phyloP scores from a whole-genome alignment of 2,113 vertebrate species.

The Morone saxatilis region DNA sequence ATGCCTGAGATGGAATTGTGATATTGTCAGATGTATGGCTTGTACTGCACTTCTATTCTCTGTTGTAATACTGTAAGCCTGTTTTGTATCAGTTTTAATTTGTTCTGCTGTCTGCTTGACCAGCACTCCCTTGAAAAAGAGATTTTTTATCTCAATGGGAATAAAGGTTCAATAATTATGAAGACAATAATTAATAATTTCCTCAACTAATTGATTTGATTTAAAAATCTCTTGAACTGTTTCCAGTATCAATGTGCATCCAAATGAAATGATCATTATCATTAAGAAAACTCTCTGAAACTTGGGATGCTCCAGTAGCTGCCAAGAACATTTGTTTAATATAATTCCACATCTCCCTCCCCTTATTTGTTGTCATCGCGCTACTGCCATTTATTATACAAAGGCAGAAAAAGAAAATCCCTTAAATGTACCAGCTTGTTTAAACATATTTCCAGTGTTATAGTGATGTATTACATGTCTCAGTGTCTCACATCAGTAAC shows the following conservation, averaged over 20 bases:
- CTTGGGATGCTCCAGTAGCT: too few relatives aligned
- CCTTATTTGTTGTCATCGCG: neutral
- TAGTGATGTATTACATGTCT: neutral
- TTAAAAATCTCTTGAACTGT: neutral
- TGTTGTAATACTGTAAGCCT: too few relatives aligned
- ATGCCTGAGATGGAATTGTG: neutral
- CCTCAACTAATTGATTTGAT: neutral
- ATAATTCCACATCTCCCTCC: neutral
- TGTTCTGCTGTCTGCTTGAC: too few relatives aligned
- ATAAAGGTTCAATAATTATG: neutral
- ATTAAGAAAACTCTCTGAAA: neutral
- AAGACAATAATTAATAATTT: neutral
- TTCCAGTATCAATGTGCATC: neutral
- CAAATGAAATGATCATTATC: neutral
- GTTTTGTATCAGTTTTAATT: too few relatives aligned
- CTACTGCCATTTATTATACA: neutral
- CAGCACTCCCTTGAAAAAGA: too few relatives aligned
- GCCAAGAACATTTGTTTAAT: neutral
- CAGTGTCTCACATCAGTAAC: neutral
- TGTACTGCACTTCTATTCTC: too few relatives aligned
- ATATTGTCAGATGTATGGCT: too few relatives aligned
- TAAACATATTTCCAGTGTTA: neutral
- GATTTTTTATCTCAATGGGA: too few relatives aligned
- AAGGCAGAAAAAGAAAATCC: neutral
- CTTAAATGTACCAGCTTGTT: neutral